These are phyloP conservation scores for Spilogale gracilis DNA, from an alignment of 2,113 vertebrate species.

Conservation along the genomic window DNA sequence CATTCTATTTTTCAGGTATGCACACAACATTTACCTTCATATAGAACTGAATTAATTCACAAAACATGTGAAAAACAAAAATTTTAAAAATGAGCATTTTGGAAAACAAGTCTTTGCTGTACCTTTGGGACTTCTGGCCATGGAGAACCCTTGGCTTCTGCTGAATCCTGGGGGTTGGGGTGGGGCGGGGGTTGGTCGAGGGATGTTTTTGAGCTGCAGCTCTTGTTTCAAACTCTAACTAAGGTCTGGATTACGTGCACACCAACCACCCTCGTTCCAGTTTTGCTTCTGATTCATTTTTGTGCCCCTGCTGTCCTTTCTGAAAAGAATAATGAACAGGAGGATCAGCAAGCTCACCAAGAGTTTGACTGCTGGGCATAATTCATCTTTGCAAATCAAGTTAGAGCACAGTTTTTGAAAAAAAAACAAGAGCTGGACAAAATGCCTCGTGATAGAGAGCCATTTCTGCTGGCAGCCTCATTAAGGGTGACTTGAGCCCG, in stretches of 20 bases:
- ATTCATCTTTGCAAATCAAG: constrained; percentile 56
- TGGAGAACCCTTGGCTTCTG: neutral
- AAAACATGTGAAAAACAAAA: constrained; percentile 47
- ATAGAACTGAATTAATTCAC: constrained; percentile 48
- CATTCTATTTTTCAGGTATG: constrained; percentile 55
- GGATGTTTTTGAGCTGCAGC: neutral
- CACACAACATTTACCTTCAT: constrained; percentile 59
- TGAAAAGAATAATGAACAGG: constrained; percentile 48
- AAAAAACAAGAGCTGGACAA: constrained; percentile 11
- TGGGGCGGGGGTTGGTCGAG: neutral
- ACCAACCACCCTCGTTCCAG: neutral
- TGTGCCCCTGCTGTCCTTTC: neutral
- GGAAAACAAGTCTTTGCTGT: constrained; percentile 45
- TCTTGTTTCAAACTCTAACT: neutral
- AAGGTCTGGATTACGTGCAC: neutral
- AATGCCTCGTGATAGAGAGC: neutral
- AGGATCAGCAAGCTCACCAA: neutral
- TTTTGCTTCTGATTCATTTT: constrained; percentile 39
- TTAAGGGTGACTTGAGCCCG: neutral
- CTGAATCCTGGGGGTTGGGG: neutral
- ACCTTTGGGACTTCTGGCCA: neutral
- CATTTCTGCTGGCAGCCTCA: neutral
- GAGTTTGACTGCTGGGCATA: constrained; percentile 8
- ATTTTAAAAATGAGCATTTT: constrained; percentile 64
- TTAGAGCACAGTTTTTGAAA: constrained; percentile 19